These are phyloP conservation scores for Hydropsyche tenuis DNA, from an alignment of 1,140 invertebrate species.

Conservation along the genomic window DNA sequence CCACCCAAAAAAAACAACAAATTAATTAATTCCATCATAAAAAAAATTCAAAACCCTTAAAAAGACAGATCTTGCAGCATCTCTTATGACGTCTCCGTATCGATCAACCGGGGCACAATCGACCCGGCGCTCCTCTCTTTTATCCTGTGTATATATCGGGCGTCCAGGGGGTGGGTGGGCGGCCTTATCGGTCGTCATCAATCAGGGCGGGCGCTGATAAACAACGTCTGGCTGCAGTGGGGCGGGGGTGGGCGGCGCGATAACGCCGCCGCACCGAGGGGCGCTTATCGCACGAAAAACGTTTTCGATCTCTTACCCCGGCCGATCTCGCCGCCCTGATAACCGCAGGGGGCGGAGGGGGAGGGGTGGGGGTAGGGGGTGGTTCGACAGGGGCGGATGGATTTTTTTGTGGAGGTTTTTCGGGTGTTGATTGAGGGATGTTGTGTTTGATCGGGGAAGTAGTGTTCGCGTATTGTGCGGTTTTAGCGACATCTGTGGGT, in stretches of 20 bases:
- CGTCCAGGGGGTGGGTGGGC: background rate
- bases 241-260: slow-evolving; percentile 34
- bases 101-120: too few relatives aligned
- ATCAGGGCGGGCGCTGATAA: slow-evolving; percentile 48
- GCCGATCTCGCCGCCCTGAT: slow-evolving; percentile 39
- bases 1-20: too few relatives aligned
- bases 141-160: too few relatives aligned
- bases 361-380: slow-evolving; percentile 9
- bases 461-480: too few relatives aligned
- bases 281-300: slow-evolving; percentile 50
- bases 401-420: slow-evolving; percentile 26
- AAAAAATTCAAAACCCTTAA: too few relatives aligned
- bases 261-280: background rate
- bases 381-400: slow-evolving; percentile 44
- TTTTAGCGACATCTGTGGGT: too few relatives aligned
- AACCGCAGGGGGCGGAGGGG: slow-evolving; percentile 1
- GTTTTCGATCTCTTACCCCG: slow-evolving; percentile 48
- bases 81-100: too few relatives aligned
- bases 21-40: too few relatives aligned
- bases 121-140: too few relatives aligned
- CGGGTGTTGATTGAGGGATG: too few relatives aligned
- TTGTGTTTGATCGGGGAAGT: too few relatives aligned
- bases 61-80: too few relatives aligned
- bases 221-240: slow-evolving; percentile 49
- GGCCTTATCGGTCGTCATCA: slow-evolving; percentile 15